phyloP scores from a whole-genome alignment of 2,797 vertebrate species.

The Linurgus olivaceus region DNA sequence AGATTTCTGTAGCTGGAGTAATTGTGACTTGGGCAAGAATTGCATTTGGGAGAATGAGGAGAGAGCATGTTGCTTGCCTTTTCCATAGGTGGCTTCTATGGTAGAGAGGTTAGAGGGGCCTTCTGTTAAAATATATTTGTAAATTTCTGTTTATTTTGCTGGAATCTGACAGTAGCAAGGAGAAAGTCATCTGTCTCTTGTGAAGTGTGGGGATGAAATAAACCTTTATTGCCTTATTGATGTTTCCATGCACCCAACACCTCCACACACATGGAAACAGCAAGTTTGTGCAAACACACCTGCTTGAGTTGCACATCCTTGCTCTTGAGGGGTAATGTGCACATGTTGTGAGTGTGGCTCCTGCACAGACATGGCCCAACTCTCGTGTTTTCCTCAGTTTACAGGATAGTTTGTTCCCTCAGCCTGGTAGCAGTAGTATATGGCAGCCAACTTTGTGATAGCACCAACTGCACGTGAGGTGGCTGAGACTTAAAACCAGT shows the following conservation, averaged over 20 bases:
- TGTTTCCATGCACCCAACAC: not conserved
- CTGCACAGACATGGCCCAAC: not conserved
- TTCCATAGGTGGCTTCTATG: not conserved
- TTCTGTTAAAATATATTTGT: not conserved
- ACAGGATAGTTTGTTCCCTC: not conserved
- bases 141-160: not conserved
- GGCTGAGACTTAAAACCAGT: not conserved
- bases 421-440: not conserved
- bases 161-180: not conserved
- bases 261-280: not conserved
- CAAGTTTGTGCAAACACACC: not conserved
- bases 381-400: conserved; percentile 13
- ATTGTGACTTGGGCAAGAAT: not conserved
- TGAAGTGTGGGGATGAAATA: not conserved
- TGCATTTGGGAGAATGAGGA: not conserved
- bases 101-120: not conserved
- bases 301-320: not conserved
- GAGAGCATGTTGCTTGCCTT: not conserved
- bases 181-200: not conserved
- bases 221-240: not conserved
- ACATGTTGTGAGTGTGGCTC: not conserved
- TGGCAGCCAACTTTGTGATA: not conserved
- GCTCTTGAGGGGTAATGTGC: not conserved
- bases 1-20: not conserved
- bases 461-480: not conserved